Conservation (phyloP, 53 echinoderm and acorn worm species). For the Patiria pectinifera region DNA sequence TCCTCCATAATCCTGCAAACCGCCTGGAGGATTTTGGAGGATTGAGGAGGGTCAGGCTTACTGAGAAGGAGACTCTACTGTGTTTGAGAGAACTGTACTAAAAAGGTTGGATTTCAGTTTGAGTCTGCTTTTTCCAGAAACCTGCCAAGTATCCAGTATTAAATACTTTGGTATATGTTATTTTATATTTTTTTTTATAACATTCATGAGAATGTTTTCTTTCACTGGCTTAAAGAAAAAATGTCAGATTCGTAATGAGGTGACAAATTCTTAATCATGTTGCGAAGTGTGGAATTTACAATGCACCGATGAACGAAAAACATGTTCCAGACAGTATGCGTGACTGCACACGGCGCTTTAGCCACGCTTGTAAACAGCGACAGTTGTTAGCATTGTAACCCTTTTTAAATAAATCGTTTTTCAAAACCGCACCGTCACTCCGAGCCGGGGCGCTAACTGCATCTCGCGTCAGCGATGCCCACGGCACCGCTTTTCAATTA, state of each 20-base stretch:
- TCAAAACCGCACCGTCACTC: constrained; percentile 52
- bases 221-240: too few relatives aligned
- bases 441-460: constrained; percentile 18
- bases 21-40: too few relatives aligned
- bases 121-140: too few relatives aligned
- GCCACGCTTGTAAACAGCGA: constrained; percentile 33
- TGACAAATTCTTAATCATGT: neutral
- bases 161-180: too few relatives aligned
- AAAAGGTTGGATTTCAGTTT: too few relatives aligned
- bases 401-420: neutral
- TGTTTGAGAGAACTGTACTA: too few relatives aligned
- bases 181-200: too few relatives aligned
- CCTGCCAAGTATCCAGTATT: too few relatives aligned
- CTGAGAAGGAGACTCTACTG: too few relatives aligned
- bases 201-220: too few relatives aligned
- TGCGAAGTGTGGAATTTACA: neutral
- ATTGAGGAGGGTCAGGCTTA: too few relatives aligned
- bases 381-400: constrained; percentile 50
- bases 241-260: neutral
- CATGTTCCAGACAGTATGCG: constrained; percentile 58
- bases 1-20: too few relatives aligned
- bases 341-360: constrained; percentile 25
- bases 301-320: neutral
- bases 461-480: constrained; percentile 13
- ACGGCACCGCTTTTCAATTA: constrained; percentile 54